Evolutionary conservation across 1,140 invertebrate species (phyloP), one percentile per base, ranked within the genome.

Genomic region (Drosophila orena): DNA sequence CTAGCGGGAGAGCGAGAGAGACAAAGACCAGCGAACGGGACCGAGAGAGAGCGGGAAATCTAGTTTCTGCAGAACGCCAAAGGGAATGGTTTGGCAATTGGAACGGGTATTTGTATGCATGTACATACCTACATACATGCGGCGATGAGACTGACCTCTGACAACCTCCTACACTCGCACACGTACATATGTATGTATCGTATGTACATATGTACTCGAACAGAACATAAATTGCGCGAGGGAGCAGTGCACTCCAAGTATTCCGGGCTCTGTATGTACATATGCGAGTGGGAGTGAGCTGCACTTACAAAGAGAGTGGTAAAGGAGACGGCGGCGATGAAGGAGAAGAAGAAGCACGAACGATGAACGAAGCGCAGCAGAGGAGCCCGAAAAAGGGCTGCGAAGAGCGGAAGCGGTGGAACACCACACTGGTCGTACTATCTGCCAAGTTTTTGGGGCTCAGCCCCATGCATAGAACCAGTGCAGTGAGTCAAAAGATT

Each of bases 101-200:
- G 78, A 85, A 85, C 78, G 17, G 56, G 52, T 73, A 77, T 53
- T 49, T 81, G 24, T 22, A n/a, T 57, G 24, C 10, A 81, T 53
- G 50, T 81, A 24, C n/a, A n/a, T 57, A 24, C 15, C 20, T 8
- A 60, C 27, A 37, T 54, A 62, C 47, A 44, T 66, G 75, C 70
- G 50, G 59, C 76, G 74, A 88, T 88, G 84, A 88, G 84, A 88
- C 84, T 90, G 84, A 88, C 84, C 84, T 88, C 84, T 88, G 84
- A 88, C 84, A 88, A 88, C 84, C 84, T 90, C 84, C 84, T 89
- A 88, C 84, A 90, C 73, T 74, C 20, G 76, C 47, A 68, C 55
- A 49, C 49, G 55, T 57, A 65, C 30, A 54, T 34, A 30, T 40
- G 27, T 34, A 30, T 40, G 27, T 24, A 50, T 12, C 8, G 52